Base-by-base conservation (phyloP, 2,797 vertebrate species). In the Echeneis naucrates region DNA sequence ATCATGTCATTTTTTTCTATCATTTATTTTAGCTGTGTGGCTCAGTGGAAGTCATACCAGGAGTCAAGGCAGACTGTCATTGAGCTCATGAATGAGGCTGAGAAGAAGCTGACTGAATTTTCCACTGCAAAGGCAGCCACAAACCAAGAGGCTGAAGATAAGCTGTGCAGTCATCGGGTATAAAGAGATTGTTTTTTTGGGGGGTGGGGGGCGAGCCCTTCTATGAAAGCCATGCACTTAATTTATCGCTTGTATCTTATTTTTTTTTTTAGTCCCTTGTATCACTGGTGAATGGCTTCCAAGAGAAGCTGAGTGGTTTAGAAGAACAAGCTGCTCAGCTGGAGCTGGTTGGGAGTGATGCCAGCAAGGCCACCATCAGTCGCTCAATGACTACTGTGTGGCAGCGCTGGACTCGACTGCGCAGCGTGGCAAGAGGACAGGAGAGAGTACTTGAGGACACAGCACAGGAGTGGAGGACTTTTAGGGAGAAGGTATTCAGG, bases 341-440 rank as follows among this genome's bases (percentile, higher is more conserved):
- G 76, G 96, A 97, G 88, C 93, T 94, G 88, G 86, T 94, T 9
- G 96, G 96, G 23, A 97, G 95, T 23, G 96, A 97, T 0, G 90
- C 96, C 9, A 98, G 96, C 91, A 97, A 96, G 80, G 97, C 96
- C 21, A 93, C 95, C 65, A 94, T 99, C 82, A 95, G 94, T 79
- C 95, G 96, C 79, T 97, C 96, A 8, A 97, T 95, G 94, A 97
- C 95, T 42, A 96, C 96, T 0, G 97, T 96, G 66, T 96, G 97
- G 97, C 97, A 99, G 83, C 96, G 97, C 58, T 98, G 97, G 97
- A 96, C 95, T 0, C 92, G 96, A 1, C 95, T 99, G 6, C 94
- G 90, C 7, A 97, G 94, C 0, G 95, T 96, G 50, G 96, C 96
- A 0, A 93, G 95, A 13, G 96, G 97, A 33, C 97, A 96, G 86